These are phyloP conservation scores for Eudiplozoon nipponicum DNA, from an alignment of 2,888 invertebrate genomes.

Conservation along the genomic window DNA sequence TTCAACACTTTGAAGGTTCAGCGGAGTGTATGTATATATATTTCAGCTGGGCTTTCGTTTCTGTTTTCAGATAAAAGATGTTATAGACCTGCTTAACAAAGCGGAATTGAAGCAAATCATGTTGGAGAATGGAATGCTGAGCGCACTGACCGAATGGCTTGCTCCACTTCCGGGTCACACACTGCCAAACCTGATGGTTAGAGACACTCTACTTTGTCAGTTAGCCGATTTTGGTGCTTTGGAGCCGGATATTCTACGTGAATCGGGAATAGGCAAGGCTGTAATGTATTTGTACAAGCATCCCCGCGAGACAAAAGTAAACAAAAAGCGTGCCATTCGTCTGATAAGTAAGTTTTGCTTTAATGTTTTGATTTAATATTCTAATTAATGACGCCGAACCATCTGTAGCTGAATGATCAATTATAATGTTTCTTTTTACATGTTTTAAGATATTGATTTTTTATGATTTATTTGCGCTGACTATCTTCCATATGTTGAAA, in stretches of 20 bases:
- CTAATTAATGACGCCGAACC: no score
- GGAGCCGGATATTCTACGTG: slow-evolving; percentile 56
- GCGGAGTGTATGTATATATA: no score
- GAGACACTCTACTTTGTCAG: slow-evolving; percentile 43
- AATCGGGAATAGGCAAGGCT: slow-evolving; percentile 84
- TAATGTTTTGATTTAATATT: no score
- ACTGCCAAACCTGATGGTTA: slow-evolving; percentile 62
- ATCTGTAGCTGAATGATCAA: no score
- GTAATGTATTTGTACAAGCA: slow-evolving; percentile 98
- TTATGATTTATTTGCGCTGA: no score
- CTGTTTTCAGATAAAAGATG: no score
- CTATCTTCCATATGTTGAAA: no score
- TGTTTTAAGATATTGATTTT: no score
- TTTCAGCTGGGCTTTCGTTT: no score
- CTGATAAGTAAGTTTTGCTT: slow-evolving; percentile 41
- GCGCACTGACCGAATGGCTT: slow-evolving; percentile 48
- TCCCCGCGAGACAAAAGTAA: slow-evolving; percentile 68
- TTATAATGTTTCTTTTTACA: no score
- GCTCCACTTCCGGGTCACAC: slow-evolving; percentile 88
- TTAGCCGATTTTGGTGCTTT: slow-evolving; percentile 46
- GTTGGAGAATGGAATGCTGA: slow-evolving; percentile 49
- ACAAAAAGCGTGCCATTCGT: slow-evolving; percentile 55
- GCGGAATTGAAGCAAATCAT: slow-evolving; percentile 64
- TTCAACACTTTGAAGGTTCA: no score
- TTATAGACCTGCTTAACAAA: slow-evolving; percentile 17